These are phyloP conservation scores for Lacanobia oleracea DNA, from an alignment of 2,888 invertebrate genomes.

Conservation along the genomic window DNA sequence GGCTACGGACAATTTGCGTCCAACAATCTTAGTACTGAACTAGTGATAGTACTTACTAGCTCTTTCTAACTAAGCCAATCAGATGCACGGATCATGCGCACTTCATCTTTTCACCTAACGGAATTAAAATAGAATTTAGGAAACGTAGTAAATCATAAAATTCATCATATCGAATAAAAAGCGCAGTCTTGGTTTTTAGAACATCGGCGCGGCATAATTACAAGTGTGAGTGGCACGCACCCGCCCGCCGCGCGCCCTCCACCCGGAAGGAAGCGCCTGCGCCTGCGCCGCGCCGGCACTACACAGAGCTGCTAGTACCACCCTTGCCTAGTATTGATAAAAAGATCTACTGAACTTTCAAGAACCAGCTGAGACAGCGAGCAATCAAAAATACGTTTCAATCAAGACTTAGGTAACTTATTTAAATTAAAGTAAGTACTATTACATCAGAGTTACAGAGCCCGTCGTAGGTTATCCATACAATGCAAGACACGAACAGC, in stretches of 20 bases:
- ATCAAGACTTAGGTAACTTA: neutral
- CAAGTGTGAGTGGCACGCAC: conserved; percentile 51
- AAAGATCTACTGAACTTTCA: neutral
- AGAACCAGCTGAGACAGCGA: neutral
- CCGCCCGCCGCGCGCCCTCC: conserved; percentile 14
- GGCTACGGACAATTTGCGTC: too few relatives aligned
- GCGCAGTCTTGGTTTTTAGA: conserved; percentile 10
- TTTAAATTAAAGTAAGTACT: neutral
- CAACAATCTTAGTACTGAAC: too few relatives aligned
- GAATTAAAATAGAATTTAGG: neutral
- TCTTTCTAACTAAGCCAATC: too few relatives aligned
- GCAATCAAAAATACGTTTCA: neutral
- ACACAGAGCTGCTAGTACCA: conserved; percentile 30
- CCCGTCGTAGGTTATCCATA: neutral
- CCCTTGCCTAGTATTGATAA: neutral
- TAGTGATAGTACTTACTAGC: too few relatives aligned
- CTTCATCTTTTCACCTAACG: too few relatives aligned
- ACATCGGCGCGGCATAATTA: conserved; percentile 42
- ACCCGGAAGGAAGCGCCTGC: conserved; percentile 62
- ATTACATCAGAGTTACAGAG: conserved; percentile 1
- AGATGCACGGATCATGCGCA: too few relatives aligned
- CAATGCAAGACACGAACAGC: conserved; percentile 3
- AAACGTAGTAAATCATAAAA: conserved; percentile 36
- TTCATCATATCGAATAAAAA: conserved; percentile 34
- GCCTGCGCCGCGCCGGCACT: neutral